phyloP scores from a whole-genome alignment of 2,113 vertebrate genomes.

The Aspiorhynchus laticeps region DNA sequence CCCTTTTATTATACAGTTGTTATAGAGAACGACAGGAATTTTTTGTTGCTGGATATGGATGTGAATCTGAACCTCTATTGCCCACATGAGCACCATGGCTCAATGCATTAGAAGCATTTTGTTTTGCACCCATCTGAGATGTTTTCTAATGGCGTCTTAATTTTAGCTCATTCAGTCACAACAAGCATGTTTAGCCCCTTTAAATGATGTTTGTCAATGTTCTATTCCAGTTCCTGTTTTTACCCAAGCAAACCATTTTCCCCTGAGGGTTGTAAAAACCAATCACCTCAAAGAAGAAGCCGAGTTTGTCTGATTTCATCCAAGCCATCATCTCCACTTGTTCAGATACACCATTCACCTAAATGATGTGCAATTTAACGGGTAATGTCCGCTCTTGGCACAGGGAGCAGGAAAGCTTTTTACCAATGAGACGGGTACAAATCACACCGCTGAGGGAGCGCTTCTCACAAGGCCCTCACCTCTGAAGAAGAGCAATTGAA shows the following conservation, averaged over 20 bases:
- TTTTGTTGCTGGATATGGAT: no score
- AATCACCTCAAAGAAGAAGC: constrained; percentile 59
- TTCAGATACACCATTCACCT: constrained; percentile 51
- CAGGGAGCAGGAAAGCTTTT: constrained; percentile 66
- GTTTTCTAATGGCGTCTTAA: neutral
- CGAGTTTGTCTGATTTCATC: constrained; percentile 58
- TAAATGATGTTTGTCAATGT: neutral
- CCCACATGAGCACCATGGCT: neutral
- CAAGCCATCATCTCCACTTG: constrained; percentile 37
- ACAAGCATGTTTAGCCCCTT: neutral
- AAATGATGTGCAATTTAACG: constrained; percentile 60
- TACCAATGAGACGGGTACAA: constrained; percentile 62
- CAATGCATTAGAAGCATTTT: neutral
- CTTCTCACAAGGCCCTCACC: constrained; percentile 55
- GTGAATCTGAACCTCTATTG: neutral
- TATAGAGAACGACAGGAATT: no score
- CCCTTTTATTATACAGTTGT: no score
- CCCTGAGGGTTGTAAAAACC: constrained; percentile 42
- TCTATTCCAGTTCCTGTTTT: constrained; percentile 52
- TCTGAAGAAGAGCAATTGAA: constrained; percentile 60
- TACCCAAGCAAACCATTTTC: neutral
- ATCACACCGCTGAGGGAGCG: constrained; percentile 61
- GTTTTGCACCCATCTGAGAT: neutral
- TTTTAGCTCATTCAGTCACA: neutral
- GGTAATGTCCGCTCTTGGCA: constrained; percentile 65